Percentiles rank a stretch among this genome's conserved stretches.
phyloP scores from a whole-genome alignment of 2,797 vertebrate species.

The Gymnodraco acuticeps region DNA sequence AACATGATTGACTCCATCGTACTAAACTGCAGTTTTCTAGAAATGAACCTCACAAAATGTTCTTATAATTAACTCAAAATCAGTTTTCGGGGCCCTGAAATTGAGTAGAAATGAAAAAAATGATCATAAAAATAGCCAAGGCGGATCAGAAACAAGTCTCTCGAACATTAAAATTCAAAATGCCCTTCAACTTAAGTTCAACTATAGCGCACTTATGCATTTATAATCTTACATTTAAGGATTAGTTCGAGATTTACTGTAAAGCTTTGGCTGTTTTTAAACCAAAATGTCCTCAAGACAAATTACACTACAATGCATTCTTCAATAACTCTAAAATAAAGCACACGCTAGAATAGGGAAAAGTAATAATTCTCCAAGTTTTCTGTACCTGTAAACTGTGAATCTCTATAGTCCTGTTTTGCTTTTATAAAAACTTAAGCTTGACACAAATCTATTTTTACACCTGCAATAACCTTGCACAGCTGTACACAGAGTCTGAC shows the following conservation, averaged over 20 bases:
- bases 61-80: neutral
- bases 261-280: neutral
- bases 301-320: neutral
- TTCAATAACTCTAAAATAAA: slow-evolving; percentile 1
- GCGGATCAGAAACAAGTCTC: neutral
- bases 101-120: neutral
- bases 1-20: neutral
- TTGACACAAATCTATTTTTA: slow-evolving; percentile 6
- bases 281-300: slow-evolving; percentile 24
- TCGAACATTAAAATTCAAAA: slow-evolving; percentile 3
- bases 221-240: slow-evolving; percentile 30
- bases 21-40: neutral
- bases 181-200: slow-evolving; percentile 34
- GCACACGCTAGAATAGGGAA: neutral
- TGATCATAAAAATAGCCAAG: neutral
- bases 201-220: neutral
- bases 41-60: accelerated
- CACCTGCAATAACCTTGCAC: slow-evolving; percentile 17
- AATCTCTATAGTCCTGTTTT: neutral
- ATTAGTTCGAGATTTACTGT: slow-evolving; percentile 40
- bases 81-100: neutral
- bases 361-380: neutral
- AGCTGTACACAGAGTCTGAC: slow-evolving; percentile 22
- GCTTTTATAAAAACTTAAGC: slow-evolving; percentile 5
- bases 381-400: neutral